phyloP scores from a whole-genome alignment of 2,888 invertebrate species.

The Dynastes maya region DNA sequence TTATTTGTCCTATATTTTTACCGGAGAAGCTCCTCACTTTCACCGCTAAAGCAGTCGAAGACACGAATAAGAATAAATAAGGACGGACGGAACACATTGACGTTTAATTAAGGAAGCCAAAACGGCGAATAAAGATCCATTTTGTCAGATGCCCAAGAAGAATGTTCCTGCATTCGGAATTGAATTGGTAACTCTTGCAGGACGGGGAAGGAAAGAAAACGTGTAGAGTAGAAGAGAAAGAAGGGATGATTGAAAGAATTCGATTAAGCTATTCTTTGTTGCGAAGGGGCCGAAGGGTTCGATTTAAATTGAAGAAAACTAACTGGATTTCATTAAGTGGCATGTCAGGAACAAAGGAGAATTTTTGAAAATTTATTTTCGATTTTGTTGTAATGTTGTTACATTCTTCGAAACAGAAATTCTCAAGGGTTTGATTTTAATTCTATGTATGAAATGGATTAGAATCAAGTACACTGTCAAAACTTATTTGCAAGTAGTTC shows the following conservation, averaged over 20 bases:
- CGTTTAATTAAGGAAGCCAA: conserved; percentile 48
- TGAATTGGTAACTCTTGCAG: conserved; percentile 50
- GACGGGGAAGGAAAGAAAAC: conserved; percentile 10
- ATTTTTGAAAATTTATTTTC: conserved; percentile 4
- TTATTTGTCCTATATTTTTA: conserved; percentile 17
- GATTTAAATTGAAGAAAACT: conserved; percentile 43
- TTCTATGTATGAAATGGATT: too few species aligned
- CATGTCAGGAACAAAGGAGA: conserved; percentile 4
- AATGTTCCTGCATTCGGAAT: conserved; percentile 50
- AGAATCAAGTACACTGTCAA: too few species aligned
- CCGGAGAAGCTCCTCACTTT: background rate
- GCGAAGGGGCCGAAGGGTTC: conserved; percentile 28
- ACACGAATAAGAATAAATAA: conserved; percentile 34
- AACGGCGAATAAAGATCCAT: conserved; percentile 40
- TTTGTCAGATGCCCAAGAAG: conserved; percentile 46
- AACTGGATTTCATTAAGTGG: conserved; percentile 10
- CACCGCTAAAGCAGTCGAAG: conserved; percentile 15
- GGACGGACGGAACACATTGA: conserved; percentile 32
- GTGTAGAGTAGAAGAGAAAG: background rate
- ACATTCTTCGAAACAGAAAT: too few species aligned
- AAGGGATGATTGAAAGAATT: conserved; percentile 46
- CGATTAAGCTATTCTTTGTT: conserved; percentile 50
- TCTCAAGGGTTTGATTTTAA: too few species aligned
- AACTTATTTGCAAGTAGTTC: too few species aligned
- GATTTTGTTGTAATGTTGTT: background rate